phyloP scores from a whole-genome alignment of 2,113 vertebrate species.

The Pardalotus punctatus region DNA sequence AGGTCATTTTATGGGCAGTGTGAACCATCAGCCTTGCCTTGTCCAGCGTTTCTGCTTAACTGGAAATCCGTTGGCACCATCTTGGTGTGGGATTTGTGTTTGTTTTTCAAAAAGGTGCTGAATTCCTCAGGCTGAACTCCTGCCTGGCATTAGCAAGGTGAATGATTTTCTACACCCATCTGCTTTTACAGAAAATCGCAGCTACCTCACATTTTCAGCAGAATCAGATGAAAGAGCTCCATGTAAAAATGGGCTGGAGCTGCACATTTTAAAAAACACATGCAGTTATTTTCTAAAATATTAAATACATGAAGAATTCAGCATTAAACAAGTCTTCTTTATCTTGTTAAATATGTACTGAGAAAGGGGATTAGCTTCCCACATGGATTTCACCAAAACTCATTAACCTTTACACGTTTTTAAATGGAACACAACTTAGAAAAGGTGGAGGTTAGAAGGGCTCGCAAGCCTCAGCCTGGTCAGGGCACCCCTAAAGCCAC shows the following conservation, averaged over 20 bases:
- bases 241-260: not conserved
- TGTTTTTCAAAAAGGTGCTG: not conserved
- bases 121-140: not conserved
- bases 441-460: not conserved
- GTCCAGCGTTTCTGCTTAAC: not conserved
- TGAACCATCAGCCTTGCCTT: not conserved
- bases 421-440: not conserved
- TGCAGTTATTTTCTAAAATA: not conserved
- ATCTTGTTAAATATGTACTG: not conserved
- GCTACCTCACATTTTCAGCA: not conserved
- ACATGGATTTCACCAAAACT: not conserved
- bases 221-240: not conserved
- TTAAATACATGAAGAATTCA: not conserved
- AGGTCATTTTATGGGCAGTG: not conserved
- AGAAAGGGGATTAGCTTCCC: not conserved
- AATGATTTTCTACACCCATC: not conserved
- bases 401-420: not conserved
- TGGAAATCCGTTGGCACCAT: not conserved
- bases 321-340: not conserved
- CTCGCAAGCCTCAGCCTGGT: not conserved
- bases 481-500: not conserved
- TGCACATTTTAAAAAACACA: not conserved
- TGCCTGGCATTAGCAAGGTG: not conserved
- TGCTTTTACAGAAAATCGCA: not conserved
- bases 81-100: not conserved